Evolutionary conservation across 1,140 invertebrate species (phyloP).

Genomic region (Drosophila ercepeae): DNA sequence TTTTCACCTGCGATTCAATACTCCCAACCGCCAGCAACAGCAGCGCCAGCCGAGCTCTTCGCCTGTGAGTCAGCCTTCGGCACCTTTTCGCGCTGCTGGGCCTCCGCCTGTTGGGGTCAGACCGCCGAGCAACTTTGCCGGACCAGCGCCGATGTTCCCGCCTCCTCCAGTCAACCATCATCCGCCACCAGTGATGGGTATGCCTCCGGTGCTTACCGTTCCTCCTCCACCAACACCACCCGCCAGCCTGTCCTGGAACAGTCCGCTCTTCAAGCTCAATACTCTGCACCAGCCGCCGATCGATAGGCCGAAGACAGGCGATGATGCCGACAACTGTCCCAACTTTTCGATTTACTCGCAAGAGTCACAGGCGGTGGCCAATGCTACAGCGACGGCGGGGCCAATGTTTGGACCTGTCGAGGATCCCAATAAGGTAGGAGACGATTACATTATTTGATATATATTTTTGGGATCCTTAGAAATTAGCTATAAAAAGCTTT

Average conservation of each 20-base stretch:
- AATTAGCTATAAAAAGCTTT: too few species aligned
- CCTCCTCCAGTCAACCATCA: constrained; percentile 23
- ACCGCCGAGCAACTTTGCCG: constrained; percentile 41
- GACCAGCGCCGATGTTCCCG: constrained; percentile 26
- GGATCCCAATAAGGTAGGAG: constrained; percentile 70
- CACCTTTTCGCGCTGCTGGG: constrained; percentile 13
- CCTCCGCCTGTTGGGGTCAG: constrained; percentile 3
- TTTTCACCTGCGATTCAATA: constrained; percentile 73
- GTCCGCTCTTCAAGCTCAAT: constrained; percentile 67
- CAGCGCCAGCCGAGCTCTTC: constrained; percentile 65
- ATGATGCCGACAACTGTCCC: constrained; percentile 90
- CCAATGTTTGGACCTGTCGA: constrained; percentile 21
- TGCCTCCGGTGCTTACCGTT: constrained; percentile 50
- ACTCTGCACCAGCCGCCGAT: constrained; percentile 10
- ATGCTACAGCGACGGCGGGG: constrained; percentile 84
- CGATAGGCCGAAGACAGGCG: constrained; percentile 83
- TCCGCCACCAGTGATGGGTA: constrained; percentile 2
- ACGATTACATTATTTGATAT: too few species aligned
- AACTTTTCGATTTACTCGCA: constrained; percentile 93
- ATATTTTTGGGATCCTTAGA: background rate
- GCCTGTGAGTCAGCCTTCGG: constrained; percentile 7
- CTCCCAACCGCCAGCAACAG: constrained; percentile 77
- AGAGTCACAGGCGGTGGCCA: constrained; percentile 90
- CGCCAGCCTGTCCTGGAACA: constrained; percentile 57
- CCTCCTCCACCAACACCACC: constrained; percentile 78